A percentile compares a stretch with the other conserved stretches of the same genome.
These are phyloP conservation scores for Triops longicaudatus DNA, from an alignment of 1,140 invertebrate species.

Conservation along the genomic window DNA sequence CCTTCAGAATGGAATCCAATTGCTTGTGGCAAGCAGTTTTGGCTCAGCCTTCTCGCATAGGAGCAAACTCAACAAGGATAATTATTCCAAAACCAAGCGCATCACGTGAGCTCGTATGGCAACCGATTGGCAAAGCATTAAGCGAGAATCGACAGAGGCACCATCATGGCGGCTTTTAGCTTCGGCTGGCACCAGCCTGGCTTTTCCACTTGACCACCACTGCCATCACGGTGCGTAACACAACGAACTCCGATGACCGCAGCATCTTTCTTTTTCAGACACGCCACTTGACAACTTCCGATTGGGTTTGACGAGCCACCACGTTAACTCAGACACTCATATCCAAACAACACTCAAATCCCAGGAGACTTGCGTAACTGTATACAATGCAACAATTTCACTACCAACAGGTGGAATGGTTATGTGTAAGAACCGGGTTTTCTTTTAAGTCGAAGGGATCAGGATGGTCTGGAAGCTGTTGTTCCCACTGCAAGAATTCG, in stretches of 20 bases:
- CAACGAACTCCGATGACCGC: slow-evolving; percentile 10
- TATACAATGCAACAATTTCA: neutral
- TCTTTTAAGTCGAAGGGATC: neutral
- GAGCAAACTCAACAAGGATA: too few species aligned
- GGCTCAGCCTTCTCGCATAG: too few species aligned
- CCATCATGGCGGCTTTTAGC: slow-evolving; percentile 10
- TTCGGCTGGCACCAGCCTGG: neutral
- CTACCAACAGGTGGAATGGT: neutral
- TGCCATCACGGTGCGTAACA: slow-evolving; percentile 10
- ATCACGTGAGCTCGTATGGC: too few species aligned
- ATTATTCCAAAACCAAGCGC: too few species aligned
- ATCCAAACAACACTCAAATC: neutral
- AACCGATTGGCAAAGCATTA: neutral
- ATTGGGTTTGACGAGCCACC: neutral
- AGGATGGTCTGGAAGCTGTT: neutral
- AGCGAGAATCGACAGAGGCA: neutral
- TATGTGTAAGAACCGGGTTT: neutral
- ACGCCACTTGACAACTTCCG: neutral
- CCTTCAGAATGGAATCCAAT: too few species aligned
- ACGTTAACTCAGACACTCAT: neutral
- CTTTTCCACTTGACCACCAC: slow-evolving; percentile 9
- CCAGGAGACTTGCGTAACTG: neutral
- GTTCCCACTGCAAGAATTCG: neutral
- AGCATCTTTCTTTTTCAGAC: neutral
- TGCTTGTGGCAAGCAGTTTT: too few species aligned